Conservation (phyloP, 1,140 invertebrate species). For the Megalonaias nervosa region DNA sequence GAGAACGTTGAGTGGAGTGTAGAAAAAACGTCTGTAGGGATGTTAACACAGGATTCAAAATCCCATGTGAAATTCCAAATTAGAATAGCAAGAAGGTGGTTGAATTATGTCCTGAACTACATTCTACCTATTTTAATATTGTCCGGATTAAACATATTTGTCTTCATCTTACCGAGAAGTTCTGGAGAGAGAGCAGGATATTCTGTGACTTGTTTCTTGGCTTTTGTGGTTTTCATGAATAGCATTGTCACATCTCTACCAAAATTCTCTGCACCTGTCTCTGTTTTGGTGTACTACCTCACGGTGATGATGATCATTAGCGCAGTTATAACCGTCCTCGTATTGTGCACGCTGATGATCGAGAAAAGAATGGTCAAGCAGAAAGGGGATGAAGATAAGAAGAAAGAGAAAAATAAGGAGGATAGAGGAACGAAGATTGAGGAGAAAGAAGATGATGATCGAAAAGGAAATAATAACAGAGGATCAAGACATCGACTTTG, state of each 20-base stretch:
- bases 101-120: conserved; percentile 3
- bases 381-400: too few relatives aligned
- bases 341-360: too few relatives aligned
- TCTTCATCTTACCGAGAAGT: conserved; percentile 10
- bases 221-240: conserved; percentile 10
- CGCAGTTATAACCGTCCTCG: background rate
- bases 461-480: too few relatives aligned
- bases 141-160: conserved; percentile 1
- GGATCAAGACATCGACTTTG: too few relatives aligned
- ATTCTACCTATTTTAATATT: conserved; percentile 11
- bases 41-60: too few relatives aligned
- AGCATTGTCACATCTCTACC: background rate
- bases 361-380: too few relatives aligned
- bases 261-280: background rate
- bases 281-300: background rate
- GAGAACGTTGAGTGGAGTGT: too few relatives aligned
- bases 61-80: too few relatives aligned
- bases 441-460: too few relatives aligned
- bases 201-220: conserved; percentile 17
- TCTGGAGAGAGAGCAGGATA: conserved; percentile 9
- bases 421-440: too few relatives aligned
- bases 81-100: background rate
- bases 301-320: background rate
- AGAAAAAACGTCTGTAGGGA: too few relatives aligned
- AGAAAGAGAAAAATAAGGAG: too few relatives aligned